Percentiles rank a stretch among this genome's conserved stretches.
Evolutionary conservation across 2,888 invertebrate genomes (phyloP).

Genomic region (Alentia gelatinosa): DNA sequence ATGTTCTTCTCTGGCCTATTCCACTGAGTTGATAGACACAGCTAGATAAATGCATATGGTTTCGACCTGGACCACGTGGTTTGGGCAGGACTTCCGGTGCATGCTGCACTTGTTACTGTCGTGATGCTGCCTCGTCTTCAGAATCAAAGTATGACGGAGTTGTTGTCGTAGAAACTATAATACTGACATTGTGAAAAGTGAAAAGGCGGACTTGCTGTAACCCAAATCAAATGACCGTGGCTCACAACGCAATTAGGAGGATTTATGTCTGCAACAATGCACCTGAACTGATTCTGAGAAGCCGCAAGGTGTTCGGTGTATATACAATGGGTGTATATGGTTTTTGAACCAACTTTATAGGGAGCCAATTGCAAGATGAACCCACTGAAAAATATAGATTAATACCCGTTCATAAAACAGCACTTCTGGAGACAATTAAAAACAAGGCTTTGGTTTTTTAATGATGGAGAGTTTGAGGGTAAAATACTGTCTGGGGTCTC

Average conservation of each 20-base stretch:
- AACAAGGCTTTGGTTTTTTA: no score
- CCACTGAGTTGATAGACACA: background rate
- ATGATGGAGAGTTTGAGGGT: no score
- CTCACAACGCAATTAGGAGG: background rate
- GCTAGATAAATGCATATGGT: background rate
- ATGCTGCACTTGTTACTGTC: background rate
- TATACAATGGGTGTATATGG: background rate
- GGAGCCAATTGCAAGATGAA: no score
- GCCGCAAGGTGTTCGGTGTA: background rate
- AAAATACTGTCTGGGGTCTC: no score
- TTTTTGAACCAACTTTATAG: background rate
- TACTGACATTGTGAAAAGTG: background rate
- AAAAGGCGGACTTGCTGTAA: background rate
- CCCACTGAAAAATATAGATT: no score
- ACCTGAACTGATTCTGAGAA: background rate
- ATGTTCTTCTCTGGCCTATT: background rate
- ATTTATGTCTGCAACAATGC: background rate
- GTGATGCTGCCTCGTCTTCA: background rate
- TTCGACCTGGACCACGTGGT: background rate
- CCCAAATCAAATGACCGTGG: background rate
- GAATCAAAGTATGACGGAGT: background rate
- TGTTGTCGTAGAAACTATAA: background rate
- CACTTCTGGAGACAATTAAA: no score
- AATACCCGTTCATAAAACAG: no score
- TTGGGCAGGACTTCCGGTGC: slow-evolving; percentile 8